These are phyloP conservation scores for Pachliopta kotzebuea DNA, from an alignment of 2,888 invertebrate genomes.

Conservation along the genomic window DNA sequence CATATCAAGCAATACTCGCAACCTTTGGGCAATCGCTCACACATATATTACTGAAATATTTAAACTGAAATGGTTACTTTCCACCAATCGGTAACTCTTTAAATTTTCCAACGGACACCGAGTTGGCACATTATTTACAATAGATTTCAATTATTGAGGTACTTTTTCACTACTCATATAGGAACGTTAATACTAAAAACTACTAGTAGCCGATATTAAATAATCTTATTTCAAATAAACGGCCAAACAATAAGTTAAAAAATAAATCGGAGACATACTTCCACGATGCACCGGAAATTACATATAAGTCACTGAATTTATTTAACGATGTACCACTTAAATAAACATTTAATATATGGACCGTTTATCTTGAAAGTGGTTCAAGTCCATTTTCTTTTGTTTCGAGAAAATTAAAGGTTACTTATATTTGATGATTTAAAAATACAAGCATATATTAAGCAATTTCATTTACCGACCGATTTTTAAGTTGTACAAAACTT, in stretches of 20 bases:
- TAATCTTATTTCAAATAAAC: conserved; percentile 20
- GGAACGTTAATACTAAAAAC: conserved; percentile 62
- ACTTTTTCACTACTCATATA: conserved; percentile 54
- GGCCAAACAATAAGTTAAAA: conserved; percentile 7
- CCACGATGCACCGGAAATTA: conserved; percentile 25
- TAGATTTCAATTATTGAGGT: conserved; percentile 30
- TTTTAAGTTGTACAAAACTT: no score
- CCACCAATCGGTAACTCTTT: not conserved
- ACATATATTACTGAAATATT: not conserved
- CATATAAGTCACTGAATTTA: not conserved
- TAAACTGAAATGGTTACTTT: not conserved
- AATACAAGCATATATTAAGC: no score
- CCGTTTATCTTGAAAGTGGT: no score
- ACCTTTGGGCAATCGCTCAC: not conserved
- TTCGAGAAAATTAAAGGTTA: no score
- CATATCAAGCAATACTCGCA: not conserved
- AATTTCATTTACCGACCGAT: no score
- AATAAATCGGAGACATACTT: conserved; percentile 34
- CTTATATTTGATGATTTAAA: no score
- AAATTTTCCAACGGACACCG: conserved; percentile 21
- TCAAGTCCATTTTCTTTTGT: no score
- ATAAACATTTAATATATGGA: not conserved
- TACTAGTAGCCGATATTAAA: conserved; percentile 30
- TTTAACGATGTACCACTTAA: not conserved
- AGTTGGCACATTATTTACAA: conserved; percentile 27